Conservation (phyloP, 2,113 vertebrate genomes). For the Poeciliopsis occidentalis region DNA sequence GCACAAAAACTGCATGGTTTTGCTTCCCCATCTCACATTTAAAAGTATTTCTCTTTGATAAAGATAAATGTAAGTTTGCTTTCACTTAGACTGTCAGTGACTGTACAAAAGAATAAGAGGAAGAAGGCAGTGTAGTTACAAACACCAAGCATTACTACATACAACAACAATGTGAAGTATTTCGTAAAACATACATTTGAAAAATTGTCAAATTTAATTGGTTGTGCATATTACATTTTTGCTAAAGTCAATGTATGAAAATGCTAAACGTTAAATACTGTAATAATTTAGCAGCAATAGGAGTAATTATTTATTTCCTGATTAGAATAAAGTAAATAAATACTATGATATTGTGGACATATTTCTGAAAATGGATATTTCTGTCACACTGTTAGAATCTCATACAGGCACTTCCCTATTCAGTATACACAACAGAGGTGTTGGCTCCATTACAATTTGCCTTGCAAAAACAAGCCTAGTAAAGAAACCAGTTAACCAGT, state of each 20-base stretch:
- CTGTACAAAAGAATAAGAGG: no score
- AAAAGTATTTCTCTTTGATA: no score
- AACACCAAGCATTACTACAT: no score
- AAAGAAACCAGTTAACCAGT: constrained; percentile 38
- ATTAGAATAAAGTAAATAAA: background rate
- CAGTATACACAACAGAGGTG: constrained; percentile 45
- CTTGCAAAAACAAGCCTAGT: background rate
- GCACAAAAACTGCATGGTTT: no score
- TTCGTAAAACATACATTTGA: no score
- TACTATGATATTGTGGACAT: no score
- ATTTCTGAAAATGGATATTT: no score
- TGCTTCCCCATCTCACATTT: no score
- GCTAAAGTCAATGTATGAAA: background rate
- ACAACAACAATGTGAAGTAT: no score
- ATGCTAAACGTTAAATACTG: background rate
- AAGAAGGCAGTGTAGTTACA: no score
- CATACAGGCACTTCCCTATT: background rate
- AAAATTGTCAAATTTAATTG: background rate
- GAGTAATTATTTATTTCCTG: background rate
- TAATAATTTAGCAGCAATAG: background rate
- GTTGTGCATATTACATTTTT: background rate
- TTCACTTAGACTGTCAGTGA: no score
- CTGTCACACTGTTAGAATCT: background rate
- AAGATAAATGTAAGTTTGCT: background rate
- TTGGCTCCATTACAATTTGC: constrained; percentile 1